Base-by-base conservation (phyloP, 1,140 invertebrate species). In the Laupala kohalensis region DNA sequence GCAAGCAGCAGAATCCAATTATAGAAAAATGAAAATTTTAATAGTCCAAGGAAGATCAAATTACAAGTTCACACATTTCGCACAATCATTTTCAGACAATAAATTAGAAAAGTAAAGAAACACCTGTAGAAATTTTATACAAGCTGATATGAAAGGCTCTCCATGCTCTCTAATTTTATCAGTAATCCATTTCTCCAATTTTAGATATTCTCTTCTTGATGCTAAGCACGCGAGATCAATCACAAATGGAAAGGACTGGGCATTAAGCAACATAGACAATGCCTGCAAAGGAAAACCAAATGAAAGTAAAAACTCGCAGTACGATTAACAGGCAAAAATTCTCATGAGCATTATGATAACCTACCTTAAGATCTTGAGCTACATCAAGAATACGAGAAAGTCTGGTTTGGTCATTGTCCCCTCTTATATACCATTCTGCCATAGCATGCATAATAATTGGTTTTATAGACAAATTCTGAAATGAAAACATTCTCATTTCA, bases 191-290 rank as follows among this genome's bases (percentile, higher is more conserved):
- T 99, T 99, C 79, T 99, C 97, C 6, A 99, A 81, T 80, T 99
- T 99, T 0, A 99, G 83, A 81, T 98, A 99, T 81, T 98, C 97
- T 70, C 97, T 83, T 72, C 97, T 82, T 0, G 97, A 98, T 0
- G 97, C 97, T 64, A 99, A 82, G 81, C 96, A 99, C 0, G 97
- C 96, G 69, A 99, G 82, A 83, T 99, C 97, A 76, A 99, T 98
- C 4, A 98, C 94, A 83, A 99, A 99, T 23, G 93, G 88, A 82
- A 96, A 96, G 0, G 93, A 93, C 73, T 92, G 92, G 1, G 92
- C 90, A 82, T 97, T 98, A 1, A 99, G 82, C n/a, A 99, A 82
- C 74, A 94, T 85, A 0, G 94, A 96, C 1, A 98, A 79, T 0
- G 95, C 95, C 83, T 85, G 76, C 25, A 71, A 71, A 28, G 29